Base-by-base conservation (phyloP, 2,888 invertebrate genomes). In the Polyommatus icarus region DNA sequence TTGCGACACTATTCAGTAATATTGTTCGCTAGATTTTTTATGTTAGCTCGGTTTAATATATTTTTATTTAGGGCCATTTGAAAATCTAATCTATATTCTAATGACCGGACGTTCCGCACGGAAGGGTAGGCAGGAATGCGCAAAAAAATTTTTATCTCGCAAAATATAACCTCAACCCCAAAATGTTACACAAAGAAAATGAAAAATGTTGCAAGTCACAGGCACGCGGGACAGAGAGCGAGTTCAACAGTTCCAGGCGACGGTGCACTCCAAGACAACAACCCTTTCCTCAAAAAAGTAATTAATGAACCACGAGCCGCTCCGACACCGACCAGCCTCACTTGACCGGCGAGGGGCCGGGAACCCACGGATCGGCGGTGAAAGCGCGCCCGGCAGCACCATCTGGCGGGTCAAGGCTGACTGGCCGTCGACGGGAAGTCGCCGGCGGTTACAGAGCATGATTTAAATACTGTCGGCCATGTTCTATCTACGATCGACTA, bases 401-500 rank as follows among this genome's bases (percentile, higher is more conserved):
- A 78, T 76, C 80, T 79, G 81, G 82, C 77, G 80, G 87, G 79
- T 87, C 89, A 84, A 81, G 80, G 82, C 83, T 83, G 40, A 78
- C 78, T 85, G 87, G 89, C 78, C 82, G 80, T 73, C 79, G 81
- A 82, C 84, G 85, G 87, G 87, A 87, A 87, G 88, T 86, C 83
- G 85, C 84, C 85, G 86, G 76, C 79, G 82, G 80, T 82, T 82
- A 83, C 83, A 81, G 79, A 82, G 86, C 88, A 88, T 89, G 90
- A 91, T 92, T 91, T 90, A 91, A 92, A 91, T 90, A 90, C 89
- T 86, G 82, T 77, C 82, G 86, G 87, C 87, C 89, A 88, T 89
- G 88, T 89, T 89, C 90, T 91, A 91, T 92, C 91, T 91, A 84
- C 83, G 86, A 91, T 91, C 90, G 84, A 85, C 85, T 83, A 91